These are phyloP conservation scores for Girardinichthys multiradiatus DNA, from an alignment of 2,113 vertebrate species.

Conservation along the genomic window DNA sequence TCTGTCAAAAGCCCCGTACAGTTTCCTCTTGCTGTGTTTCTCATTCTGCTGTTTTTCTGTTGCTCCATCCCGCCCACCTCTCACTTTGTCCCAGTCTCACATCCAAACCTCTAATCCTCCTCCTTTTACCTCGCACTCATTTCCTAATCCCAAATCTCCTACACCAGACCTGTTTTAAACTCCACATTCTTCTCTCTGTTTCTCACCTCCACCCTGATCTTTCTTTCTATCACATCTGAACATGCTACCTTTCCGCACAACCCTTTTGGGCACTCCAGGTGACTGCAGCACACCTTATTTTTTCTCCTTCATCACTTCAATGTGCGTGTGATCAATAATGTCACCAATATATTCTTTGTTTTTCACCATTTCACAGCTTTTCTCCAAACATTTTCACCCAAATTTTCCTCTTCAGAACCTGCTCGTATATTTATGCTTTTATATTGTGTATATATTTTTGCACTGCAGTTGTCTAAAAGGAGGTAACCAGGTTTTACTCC, in stretches of 20 bases:
- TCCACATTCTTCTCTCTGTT: conserved; percentile 63
- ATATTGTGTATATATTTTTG: conserved; percentile 3
- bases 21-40: conserved; percentile 47
- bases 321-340: conserved; percentile 23
- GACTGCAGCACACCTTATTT: conserved; percentile 62
- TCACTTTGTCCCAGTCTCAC: conserved; percentile 70
- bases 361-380: background rate
- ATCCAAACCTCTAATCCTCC: conserved; percentile 66
- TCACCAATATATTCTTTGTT: conserved; percentile 37
- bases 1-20: conserved; percentile 62
- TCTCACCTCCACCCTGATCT: conserved; percentile 55
- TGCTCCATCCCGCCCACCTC: conserved; percentile 55
- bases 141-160: conserved; percentile 80
- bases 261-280: conserved; percentile 68
- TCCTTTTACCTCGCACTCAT: conserved; percentile 69
- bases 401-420: conserved; percentile 8
- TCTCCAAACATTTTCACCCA: conserved; percentile 11
- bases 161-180: conserved; percentile 46
- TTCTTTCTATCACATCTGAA: conserved; percentile 67
- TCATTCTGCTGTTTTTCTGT: conserved; percentile 50
- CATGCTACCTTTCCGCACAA: conserved; percentile 69
- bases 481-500: conserved; percentile 4
- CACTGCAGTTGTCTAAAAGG: conserved; percentile 24
- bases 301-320: conserved; percentile 40
- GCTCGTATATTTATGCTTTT: background rate